These are phyloP conservation scores for Aphidius ervi DNA, from an alignment of 1,140 invertebrate genomes.

Conservation along the genomic window DNA sequence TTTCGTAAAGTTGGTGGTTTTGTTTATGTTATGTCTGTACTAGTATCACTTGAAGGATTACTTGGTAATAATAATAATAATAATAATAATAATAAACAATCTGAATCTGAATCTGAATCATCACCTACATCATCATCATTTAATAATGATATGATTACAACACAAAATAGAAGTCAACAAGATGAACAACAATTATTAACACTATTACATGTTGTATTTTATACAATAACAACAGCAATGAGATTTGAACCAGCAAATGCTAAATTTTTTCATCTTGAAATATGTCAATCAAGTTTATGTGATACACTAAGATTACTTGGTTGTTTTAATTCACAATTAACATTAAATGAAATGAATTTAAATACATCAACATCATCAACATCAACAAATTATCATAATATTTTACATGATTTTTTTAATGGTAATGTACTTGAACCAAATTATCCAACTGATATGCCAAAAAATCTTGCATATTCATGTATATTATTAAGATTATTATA, in stretches of 20 bases:
- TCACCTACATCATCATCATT: slow-evolving; percentile 40
- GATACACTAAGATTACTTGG: slow-evolving; percentile 87
- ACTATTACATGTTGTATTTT: slow-evolving; percentile 86
- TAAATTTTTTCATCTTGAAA: slow-evolving; percentile 96
- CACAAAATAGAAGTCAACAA: slow-evolving; percentile 35
- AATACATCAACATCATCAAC: slow-evolving; percentile 22
- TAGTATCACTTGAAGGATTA: slow-evolving; percentile 88
- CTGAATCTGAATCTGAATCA: too few species aligned
- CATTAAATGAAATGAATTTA: slow-evolving; percentile 50
- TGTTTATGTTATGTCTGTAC: slow-evolving; percentile 93
- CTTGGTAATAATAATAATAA: slow-evolving; percentile 49
- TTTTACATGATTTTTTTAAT: slow-evolving; percentile 61
- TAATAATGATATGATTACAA: slow-evolving; percentile 34
- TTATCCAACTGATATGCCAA: slow-evolving; percentile 63
- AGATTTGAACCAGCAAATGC: slow-evolving; percentile 98
- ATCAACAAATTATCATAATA: slow-evolving; percentile 48
- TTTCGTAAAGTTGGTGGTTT: slow-evolving; percentile 98
- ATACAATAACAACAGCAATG: slow-evolving; percentile 95
- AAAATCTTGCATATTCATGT: slow-evolving; percentile 69
- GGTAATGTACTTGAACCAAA: slow-evolving; percentile 66
- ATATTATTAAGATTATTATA: slow-evolving; percentile 81
- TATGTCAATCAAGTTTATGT: slow-evolving; percentile 87
- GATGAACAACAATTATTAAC: slow-evolving; percentile 60
- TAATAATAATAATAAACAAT: too few species aligned
- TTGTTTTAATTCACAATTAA: slow-evolving; percentile 72